Evolutionary conservation across 2,797 vertebrate genomes (phyloP).

Genomic region (Pristis pectinata): DNA sequence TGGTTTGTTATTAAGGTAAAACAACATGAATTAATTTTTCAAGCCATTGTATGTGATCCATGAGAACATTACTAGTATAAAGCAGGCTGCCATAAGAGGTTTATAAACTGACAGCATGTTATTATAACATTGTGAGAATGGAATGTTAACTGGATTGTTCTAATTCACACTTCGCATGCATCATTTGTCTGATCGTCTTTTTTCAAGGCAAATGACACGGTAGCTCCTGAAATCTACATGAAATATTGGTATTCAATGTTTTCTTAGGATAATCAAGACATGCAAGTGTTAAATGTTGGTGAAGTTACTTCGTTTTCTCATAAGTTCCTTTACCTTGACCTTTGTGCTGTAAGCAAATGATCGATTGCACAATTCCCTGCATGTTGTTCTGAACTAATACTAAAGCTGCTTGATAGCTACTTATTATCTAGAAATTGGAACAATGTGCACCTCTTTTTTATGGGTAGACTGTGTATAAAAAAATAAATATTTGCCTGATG

Average conservation of each 20-base stretch:
- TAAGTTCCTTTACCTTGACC: neutral
- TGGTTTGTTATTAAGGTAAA: neutral
- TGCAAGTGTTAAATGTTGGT: neutral
- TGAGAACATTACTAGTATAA: neutral
- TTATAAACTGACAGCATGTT: neutral
- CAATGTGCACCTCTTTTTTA: no score
- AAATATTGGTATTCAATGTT: neutral
- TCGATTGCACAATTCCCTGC: neutral
- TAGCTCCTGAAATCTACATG: neutral
- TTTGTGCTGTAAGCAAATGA: neutral
- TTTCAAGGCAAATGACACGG: neutral
- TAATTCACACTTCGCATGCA: neutral
- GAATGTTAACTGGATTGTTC: conserved; percentile 23
- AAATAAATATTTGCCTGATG: no score
- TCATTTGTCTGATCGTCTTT: neutral
- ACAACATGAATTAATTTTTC: neutral
- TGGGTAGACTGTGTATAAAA: no score
- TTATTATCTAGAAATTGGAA: no score
- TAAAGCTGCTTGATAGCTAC: neutral
- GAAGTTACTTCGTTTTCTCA: neutral
- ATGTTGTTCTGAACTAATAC: neutral
- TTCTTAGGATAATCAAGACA: neutral
- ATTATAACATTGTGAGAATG: conserved; percentile 27
- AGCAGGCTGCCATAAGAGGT: neutral
- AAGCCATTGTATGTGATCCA: neutral